phyloP scores from a whole-genome alignment of 2,797 vertebrate species.

The Austrolebias charrua region DNA sequence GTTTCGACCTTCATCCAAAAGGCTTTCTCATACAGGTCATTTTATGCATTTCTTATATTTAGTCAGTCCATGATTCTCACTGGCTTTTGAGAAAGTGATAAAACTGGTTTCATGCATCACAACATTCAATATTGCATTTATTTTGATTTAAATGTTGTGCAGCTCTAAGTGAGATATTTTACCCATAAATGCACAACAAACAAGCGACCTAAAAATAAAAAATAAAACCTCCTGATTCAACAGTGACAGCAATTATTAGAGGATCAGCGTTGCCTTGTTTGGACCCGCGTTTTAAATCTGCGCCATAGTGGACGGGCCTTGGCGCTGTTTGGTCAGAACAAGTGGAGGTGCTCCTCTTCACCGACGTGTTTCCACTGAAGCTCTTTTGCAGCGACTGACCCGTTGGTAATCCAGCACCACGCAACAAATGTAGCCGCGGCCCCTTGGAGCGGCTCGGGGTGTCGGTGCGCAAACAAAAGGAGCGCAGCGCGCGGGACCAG shows the following conservation, averaged over 20 bases:
- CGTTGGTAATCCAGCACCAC: constrained; percentile 74
- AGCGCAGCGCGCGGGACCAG: constrained; percentile 28
- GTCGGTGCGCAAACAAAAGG: constrained; percentile 73
- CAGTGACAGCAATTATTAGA: constrained; percentile 13
- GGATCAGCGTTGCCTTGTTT: constrained; percentile 20
- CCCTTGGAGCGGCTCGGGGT: constrained; percentile 65
- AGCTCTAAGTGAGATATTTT: no score
- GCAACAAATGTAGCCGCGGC: constrained; percentile 70
- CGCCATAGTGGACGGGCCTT: constrained; percentile 25
- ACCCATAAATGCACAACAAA: no score
- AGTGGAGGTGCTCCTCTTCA: constrained; percentile 42
- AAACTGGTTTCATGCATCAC: no score
- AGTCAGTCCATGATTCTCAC: no score
- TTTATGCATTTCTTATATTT: no score
- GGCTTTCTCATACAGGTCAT: no score
- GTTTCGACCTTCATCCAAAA: no score
- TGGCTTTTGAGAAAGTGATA: no score
- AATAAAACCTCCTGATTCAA: no score
- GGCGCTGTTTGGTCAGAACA: constrained; percentile 49
- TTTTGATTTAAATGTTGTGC: no score
- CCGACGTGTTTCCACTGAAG: constrained; percentile 60
- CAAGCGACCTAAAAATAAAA: no score
- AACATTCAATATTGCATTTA: no score
- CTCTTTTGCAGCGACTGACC: constrained; percentile 72
- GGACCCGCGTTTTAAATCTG: constrained; percentile 36